Conservation (phyloP, 2,888 invertebrate species). For the Chrysodeixis includens region DNA sequence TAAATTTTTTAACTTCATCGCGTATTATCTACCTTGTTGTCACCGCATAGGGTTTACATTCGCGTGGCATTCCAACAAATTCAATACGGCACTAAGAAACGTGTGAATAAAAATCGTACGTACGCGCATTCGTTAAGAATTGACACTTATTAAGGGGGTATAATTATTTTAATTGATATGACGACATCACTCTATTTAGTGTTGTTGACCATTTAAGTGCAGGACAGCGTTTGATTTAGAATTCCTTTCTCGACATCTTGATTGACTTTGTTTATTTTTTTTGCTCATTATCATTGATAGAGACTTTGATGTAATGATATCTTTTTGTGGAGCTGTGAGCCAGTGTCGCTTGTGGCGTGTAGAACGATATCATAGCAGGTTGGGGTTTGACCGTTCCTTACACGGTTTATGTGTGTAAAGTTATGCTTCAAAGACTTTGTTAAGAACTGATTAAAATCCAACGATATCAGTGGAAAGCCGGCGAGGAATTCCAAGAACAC, state of each 20-base stretch:
- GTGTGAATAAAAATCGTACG: constrained; percentile 89
- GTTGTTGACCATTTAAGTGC: constrained; percentile 75
- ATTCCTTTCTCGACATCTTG: constrained; percentile 72
- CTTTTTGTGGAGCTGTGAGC: constrained; percentile 43
- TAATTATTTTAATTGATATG: constrained; percentile 89
- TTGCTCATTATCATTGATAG: constrained; percentile 59
- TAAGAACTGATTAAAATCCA: background rate
- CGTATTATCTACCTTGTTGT: constrained; percentile 61
- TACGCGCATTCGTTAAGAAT: constrained; percentile 89
- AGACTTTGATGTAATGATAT: constrained; percentile 54
- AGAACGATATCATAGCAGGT: constrained; percentile 21
- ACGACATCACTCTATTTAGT: constrained; percentile 86
- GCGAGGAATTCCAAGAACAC: background rate
- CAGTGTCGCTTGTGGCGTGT: constrained; percentile 39
- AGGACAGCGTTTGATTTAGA: constrained; percentile 82
- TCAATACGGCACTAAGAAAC: constrained; percentile 77
- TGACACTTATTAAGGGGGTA: constrained; percentile 88
- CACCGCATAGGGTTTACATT: constrained; percentile 33
- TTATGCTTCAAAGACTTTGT: background rate
- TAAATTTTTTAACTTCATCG: constrained; percentile 71
- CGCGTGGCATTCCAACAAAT: constrained; percentile 33
- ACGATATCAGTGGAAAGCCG: background rate
- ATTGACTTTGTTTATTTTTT: constrained; percentile 61
- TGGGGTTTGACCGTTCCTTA: constrained; percentile 12
- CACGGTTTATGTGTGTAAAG: constrained; percentile 1